phyloP scores from a whole-genome alignment of 2,113 vertebrate species.

The Psammodynastes pulverulentus region DNA sequence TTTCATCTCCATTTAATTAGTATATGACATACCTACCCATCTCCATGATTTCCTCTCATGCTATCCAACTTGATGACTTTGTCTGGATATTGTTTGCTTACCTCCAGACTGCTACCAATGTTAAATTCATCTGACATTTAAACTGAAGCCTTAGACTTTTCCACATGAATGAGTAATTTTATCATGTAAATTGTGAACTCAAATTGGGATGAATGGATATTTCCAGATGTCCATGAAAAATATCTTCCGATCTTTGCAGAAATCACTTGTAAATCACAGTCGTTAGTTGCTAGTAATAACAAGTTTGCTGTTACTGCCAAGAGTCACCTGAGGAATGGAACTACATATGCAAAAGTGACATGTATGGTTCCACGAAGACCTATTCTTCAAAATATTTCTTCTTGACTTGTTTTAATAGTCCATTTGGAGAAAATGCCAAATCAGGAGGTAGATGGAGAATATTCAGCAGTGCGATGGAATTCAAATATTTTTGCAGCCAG shows the following conservation, averaged over 20 bases:
- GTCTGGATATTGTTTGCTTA: not conserved
- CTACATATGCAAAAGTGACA: constrained; percentile 2
- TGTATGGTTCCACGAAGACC: constrained; percentile 14
- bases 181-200: not conserved
- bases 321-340: accelerated
- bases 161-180: not conserved
- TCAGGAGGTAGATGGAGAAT: not conserved
- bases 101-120: not conserved
- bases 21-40: not conserved
- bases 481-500: not conserved
- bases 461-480: not conserved
- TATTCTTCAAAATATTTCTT: not conserved
- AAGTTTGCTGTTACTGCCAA: constrained; percentile 29
- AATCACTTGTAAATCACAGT: constrained; percentile 50
- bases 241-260: constrained; percentile 43
- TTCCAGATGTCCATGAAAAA: constrained; percentile 12
- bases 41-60: not conserved
- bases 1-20: not conserved
- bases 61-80: not conserved
- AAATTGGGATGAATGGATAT: not conserved
- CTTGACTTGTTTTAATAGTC: not conserved
- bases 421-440: not conserved
- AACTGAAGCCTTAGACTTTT: not conserved
- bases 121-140: constrained; percentile 23
- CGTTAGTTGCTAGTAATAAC: constrained; percentile 60